Conservation (phyloP, 2,113 vertebrate species). For the Plotosus lineatus region DNA sequence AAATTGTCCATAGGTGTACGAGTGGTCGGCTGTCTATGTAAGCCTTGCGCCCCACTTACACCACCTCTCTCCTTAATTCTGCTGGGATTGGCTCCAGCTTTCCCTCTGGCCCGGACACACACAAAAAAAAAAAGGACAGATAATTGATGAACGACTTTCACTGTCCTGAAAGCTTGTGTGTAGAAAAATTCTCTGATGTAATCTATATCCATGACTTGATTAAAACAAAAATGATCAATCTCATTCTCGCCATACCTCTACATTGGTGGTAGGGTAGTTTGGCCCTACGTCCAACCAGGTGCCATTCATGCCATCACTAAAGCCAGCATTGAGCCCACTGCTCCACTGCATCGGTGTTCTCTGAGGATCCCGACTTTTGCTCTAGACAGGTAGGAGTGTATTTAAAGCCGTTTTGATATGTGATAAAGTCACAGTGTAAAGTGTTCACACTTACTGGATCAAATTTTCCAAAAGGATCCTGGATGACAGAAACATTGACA, state of each 20-base stretch:
- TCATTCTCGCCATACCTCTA: slow-evolving; percentile 73
- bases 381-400: slow-evolving; percentile 57
- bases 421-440: not conserved
- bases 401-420: not conserved
- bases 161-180: not conserved
- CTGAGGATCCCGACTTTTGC: slow-evolving; percentile 71
- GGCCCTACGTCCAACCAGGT: slow-evolving; percentile 85
- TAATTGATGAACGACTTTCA: no score
- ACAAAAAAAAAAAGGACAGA: no score
- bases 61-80: no score
- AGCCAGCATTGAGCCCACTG: slow-evolving; percentile 77
- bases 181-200: not conserved
- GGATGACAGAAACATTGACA: slow-evolving; percentile 66
- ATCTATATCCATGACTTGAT: not conserved
- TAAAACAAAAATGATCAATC: not conserved
- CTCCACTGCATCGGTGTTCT: slow-evolving; percentile 97
- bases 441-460: slow-evolving; percentile 64
- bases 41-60: no score
- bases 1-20: no score
- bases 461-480: slow-evolving; percentile 73
- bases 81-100: no score
- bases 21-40: no score
- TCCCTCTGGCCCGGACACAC: no score
- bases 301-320: slow-evolving; percentile 75
- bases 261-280: slow-evolving; percentile 79